phyloP scores from a whole-genome alignment of 1,140 invertebrate species.

The Pararge aegeria region DNA sequence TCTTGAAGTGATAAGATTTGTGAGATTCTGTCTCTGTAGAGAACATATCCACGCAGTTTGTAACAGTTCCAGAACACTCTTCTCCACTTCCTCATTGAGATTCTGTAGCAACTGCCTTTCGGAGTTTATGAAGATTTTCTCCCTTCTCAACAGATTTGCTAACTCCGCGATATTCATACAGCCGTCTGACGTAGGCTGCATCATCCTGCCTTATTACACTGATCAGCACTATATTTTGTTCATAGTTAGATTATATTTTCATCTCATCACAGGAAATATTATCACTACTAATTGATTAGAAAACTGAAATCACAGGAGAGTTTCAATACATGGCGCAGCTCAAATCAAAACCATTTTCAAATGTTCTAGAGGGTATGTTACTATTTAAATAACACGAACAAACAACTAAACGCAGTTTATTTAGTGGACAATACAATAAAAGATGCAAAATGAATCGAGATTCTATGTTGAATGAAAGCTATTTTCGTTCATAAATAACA shows the following conservation, averaged over 20 bases:
- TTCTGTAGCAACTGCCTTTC: constrained; percentile 72
- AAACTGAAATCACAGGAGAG: background rate
- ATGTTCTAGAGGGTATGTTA: background rate
- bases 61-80: constrained; percentile 64
- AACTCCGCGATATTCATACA: constrained; percentile 74
- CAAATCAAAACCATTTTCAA: background rate
- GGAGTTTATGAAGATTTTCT: constrained; percentile 76
- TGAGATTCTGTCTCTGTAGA: constrained; percentile 92
- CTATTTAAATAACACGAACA: background rate
- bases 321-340: background rate
- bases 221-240: constrained; percentile 46
- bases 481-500: constrained; percentile 35
- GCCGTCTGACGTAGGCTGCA: constrained; percentile 73
- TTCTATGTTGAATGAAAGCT: constrained; percentile 39
- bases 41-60: constrained; percentile 94
- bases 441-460: constrained; percentile 41
- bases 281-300: constrained; percentile 34
- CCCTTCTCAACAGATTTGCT: constrained; percentile 68
- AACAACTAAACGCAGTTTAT: background rate
- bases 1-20: constrained; percentile 87
- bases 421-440: background rate
- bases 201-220: constrained; percentile 53
- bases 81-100: constrained; percentile 74
- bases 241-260: constrained; percentile 36
- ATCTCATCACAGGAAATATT: constrained; percentile 46